Conservation (phyloP, 2,113 vertebrate species). For the Poicephalus meyeri region DNA sequence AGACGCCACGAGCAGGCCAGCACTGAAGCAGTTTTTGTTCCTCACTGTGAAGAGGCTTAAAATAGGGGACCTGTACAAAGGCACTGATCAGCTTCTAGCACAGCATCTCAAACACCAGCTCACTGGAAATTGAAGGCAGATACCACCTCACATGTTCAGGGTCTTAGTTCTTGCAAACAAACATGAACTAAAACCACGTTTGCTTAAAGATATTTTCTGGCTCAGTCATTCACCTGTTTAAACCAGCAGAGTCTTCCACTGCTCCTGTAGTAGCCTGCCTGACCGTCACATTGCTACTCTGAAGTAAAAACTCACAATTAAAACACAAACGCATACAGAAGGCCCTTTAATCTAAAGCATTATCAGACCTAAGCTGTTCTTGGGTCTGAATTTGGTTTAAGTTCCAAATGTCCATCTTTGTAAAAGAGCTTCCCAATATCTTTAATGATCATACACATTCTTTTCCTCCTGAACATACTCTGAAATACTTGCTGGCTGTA, state of each 20-base stretch:
- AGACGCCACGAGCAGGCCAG: slow-evolving; percentile 22
- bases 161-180: background rate
- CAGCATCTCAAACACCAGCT: background rate
- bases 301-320: background rate
- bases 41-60: background rate
- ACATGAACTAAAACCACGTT: background rate
- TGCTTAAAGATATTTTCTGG: background rate
- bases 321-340: background rate
- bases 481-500: background rate
- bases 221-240: background rate
- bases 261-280: background rate
- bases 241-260: background rate
- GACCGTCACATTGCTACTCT: background rate
- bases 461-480: background rate
- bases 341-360: background rate
- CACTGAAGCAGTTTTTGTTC: background rate
- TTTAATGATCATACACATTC: background rate
- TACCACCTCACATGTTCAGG: background rate
- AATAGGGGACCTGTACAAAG: background rate
- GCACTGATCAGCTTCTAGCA: background rate
- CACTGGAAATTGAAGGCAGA: background rate
- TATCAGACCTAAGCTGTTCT: background rate
- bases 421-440: background rate
- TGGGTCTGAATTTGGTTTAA: background rate
- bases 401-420: background rate